phyloP scores from a whole-genome alignment of 2,797 vertebrate species.

The Serranus cabrilla region DNA sequence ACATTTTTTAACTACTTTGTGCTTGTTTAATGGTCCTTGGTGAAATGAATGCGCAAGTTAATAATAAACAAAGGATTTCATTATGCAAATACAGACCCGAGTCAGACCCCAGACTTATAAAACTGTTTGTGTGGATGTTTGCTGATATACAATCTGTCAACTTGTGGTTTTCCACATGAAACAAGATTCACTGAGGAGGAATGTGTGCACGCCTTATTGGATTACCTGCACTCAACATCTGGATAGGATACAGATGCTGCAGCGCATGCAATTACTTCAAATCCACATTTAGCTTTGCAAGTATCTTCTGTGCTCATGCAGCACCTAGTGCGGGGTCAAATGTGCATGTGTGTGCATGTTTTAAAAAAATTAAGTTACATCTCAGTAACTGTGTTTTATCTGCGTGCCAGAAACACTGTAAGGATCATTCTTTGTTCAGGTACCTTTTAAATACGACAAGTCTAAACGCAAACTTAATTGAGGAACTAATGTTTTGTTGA shows the following conservation, averaged over 20 bases:
- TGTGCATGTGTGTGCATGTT: not conserved
- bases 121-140: constrained; percentile 68
- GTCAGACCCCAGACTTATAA: constrained; percentile 67
- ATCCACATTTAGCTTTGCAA: constrained; percentile 17
- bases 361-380: not conserved
- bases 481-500: constrained; percentile 15
- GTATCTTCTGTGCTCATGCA: constrained; percentile 7
- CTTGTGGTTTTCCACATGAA: constrained; percentile 56
- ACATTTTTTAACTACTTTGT: constrained; percentile 80
- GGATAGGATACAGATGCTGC: constrained; percentile 37
- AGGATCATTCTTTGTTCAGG: not conserved
- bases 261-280: not conserved
- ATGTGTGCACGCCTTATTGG: constrained; percentile 46
- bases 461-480: constrained; percentile 20
- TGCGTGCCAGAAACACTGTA: not conserved
- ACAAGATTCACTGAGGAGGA: constrained; percentile 28
- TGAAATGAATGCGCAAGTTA: constrained; percentile 80
- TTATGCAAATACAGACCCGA: constrained; percentile 80
- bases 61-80: constrained; percentile 86
- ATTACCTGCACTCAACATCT: constrained; percentile 43
- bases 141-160: constrained; percentile 63
- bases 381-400: not conserved
- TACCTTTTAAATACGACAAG: constrained; percentile 4
- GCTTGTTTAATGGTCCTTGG: constrained; percentile 85
- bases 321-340: not conserved